Conservation (phyloP, 1,140 invertebrate species). For the Bombus waltoni region DNA sequence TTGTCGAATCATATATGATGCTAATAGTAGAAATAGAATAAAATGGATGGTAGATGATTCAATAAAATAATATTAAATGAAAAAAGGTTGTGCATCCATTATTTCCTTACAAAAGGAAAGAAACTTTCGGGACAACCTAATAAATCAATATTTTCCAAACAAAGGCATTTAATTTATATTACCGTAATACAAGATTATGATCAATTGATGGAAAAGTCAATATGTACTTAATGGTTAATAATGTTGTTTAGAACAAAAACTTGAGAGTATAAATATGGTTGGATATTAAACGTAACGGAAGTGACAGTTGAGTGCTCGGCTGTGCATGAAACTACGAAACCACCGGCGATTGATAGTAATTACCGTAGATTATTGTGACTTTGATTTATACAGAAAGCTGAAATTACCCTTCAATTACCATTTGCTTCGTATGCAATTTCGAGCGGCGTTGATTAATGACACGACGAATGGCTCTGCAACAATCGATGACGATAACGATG, state of each 20-base stretch:
- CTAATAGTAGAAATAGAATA: no score
- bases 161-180: no score
- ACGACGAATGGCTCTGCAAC: constrained; percentile 25
- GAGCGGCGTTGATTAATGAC: constrained; percentile 54
- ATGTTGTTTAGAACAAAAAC: neutral
- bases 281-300: neutral
- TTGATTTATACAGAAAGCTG: constrained; percentile 68
- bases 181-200: no score
- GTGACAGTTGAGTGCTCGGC: neutral
- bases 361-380: constrained; percentile 66
- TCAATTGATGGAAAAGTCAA: no score
- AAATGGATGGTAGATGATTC: no score
- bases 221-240: neutral
- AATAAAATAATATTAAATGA: no score
- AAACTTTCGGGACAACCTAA: no score
- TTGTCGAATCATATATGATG: no score
- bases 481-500: constrained; percentile 38
- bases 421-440: constrained; percentile 60
- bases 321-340: constrained; percentile 39
- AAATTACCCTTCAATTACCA: constrained; percentile 68
- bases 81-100: no score
- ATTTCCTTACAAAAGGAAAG: no score
- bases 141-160: no score
- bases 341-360: constrained; percentile 65
- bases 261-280: constrained; percentile 7